Conservation (phyloP, 1,140 invertebrate genomes). For the Calephelis nemesis region DNA sequence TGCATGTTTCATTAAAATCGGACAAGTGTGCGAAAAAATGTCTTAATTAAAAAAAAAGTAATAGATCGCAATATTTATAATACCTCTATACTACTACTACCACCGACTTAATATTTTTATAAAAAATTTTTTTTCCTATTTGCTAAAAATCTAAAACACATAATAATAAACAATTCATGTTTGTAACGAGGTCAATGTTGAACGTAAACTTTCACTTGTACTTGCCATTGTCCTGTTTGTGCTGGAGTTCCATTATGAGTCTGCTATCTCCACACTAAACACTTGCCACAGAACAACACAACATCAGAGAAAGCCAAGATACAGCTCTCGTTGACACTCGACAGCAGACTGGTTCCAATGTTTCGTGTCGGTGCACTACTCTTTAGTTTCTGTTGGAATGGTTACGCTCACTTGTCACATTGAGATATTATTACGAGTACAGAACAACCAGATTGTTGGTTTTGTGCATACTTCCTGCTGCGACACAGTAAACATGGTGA, state of each 20-base stretch:
- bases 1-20: too few species aligned
- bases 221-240: slow-evolving; percentile 4
- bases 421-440: slow-evolving; percentile 1
- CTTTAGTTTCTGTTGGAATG: slow-evolving; percentile 8
- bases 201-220: slow-evolving; percentile 10
- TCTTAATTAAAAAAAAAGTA: too few species aligned
- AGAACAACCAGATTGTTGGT: neutral
- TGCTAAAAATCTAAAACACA: neutral
- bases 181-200: neutral
- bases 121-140: too few species aligned
- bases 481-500: too few species aligned
- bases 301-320: slow-evolving; percentile 3
- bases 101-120: too few species aligned
- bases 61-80: too few species aligned
- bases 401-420: slow-evolving; percentile 10
- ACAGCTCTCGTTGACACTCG: neutral
- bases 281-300: slow-evolving; percentile 7
- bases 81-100: too few species aligned
- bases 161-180: neutral
- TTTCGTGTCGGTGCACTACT: neutral
- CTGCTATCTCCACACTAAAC: slow-evolving; percentile 6
- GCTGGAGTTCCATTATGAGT: slow-evolving; percentile 5
- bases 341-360: neutral
- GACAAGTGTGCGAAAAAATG: too few species aligned
- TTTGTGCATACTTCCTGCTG: neutral